Percentiles rank a stretch among this genome's conserved stretches.
phyloP scores from a whole-genome alignment of 2,888 invertebrate species.

The Andrena chrysosceles region DNA sequence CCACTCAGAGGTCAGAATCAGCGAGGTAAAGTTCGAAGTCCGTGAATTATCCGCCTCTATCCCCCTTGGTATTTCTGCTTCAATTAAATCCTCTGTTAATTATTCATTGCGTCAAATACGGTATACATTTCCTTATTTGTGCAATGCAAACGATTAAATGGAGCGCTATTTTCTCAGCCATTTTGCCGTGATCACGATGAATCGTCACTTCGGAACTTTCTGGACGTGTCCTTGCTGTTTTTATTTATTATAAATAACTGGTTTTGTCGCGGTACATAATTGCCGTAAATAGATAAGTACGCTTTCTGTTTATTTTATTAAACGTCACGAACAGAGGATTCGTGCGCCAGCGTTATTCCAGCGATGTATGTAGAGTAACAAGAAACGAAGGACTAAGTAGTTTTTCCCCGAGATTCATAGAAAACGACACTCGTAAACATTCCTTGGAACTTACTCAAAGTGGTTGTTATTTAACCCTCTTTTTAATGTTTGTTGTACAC shows the following conservation, averaged over 20 bases:
- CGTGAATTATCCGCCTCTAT: not conserved
- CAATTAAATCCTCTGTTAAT: slow-evolving; percentile 2
- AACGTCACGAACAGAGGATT: not conserved
- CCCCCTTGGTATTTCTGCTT: not conserved
- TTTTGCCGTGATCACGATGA: not conserved
- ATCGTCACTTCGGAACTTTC: not conserved
- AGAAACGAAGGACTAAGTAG: not conserved
- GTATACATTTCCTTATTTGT: not conserved
- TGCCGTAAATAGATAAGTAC: not conserved
- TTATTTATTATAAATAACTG: not conserved
- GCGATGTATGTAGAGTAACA: not conserved
- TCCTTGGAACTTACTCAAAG: no score
- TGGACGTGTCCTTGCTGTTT: not conserved
- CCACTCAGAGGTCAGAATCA: slow-evolving; percentile 92
- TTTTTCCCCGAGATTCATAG: no score
- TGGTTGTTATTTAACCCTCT: not conserved
- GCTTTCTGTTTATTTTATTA: not conserved
- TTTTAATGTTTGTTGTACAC: not conserved
- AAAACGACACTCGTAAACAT: no score
- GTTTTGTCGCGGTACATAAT: not conserved
- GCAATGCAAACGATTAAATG: not conserved
- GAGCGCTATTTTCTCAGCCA: not conserved
- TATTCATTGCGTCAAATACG: not conserved
- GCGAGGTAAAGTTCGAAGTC: slow-evolving; percentile 85
- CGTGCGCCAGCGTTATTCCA: not conserved